Percentiles rank a stretch among this genome's conserved stretches.
These are phyloP conservation scores for Vireo griseus DNA, from an alignment of 2,797 vertebrate species.

Conservation along the genomic window DNA sequence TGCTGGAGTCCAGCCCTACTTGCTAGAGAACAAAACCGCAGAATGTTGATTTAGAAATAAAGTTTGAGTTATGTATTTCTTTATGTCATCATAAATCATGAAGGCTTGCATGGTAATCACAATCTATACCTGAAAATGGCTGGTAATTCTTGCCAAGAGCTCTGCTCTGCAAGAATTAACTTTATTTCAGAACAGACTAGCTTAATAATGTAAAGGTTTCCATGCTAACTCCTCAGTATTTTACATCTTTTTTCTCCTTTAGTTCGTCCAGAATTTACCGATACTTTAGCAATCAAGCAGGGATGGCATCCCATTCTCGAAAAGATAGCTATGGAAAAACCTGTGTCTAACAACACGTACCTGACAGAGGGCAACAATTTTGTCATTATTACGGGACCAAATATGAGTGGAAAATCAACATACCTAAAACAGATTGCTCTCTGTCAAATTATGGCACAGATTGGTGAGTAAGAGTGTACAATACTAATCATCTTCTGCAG, in stretches of 20 bases:
- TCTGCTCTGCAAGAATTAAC: neutral
- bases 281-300: conserved; percentile 93
- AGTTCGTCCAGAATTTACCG: conserved; percentile 97
- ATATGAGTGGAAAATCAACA: conserved; percentile 98
- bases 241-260: neutral
- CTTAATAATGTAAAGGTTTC: neutral
- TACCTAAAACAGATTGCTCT: conserved; percentile 95
- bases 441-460: conserved; percentile 97
- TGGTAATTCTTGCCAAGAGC: neutral
- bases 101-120: neutral
- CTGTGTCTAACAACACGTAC: conserved; percentile 89
- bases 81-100: neutral
- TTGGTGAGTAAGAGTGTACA: conserved; percentile 78
- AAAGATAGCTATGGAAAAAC: conserved; percentile 86
- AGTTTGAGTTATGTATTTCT: neutral
- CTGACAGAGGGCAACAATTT: conserved; percentile 93
- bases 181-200: neutral
- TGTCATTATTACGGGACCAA: conserved; percentile 92
- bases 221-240: neutral
- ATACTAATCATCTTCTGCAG: neutral
- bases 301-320: conserved; percentile 95
- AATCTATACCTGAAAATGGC: neutral
- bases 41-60: neutral
- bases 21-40: neutral
- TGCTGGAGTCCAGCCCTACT: neutral